A percentile compares a stretch with the other conserved stretches of the same genome.
These are phyloP conservation scores for Aplysia californica DNA, from an alignment of 1,140 invertebrate genomes.

Conservation along the genomic window DNA sequence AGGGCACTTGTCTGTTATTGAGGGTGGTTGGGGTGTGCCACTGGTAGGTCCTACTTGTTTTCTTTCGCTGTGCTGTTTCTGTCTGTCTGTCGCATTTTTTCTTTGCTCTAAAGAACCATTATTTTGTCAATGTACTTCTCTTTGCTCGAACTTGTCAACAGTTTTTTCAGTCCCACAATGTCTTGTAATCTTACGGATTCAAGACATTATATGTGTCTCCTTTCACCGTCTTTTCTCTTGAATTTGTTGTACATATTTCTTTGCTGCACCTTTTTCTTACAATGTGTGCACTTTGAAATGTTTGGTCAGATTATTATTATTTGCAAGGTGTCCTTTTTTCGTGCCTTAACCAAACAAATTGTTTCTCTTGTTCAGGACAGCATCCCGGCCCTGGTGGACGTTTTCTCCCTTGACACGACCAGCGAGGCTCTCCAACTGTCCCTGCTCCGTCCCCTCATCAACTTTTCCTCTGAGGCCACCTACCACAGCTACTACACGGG, in stretches of 20 bases:
- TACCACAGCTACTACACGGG: conserved; percentile 60
- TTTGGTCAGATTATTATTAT: neutral
- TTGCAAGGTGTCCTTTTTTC: no score
- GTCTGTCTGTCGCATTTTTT: no score
- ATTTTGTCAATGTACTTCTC: no score
- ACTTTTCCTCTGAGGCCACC: conserved; percentile 51
- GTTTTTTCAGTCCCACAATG: no score
- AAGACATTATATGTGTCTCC: neutral
- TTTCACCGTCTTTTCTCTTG: neutral
- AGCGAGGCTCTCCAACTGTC: conserved; percentile 52
- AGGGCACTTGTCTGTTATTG: no score
- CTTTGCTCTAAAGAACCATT: no score
- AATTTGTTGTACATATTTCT: neutral
- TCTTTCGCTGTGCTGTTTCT: no score
- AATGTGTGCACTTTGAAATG: neutral
- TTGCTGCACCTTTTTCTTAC: neutral
- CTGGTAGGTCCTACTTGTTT: no score
- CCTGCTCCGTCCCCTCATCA: conserved; percentile 61
- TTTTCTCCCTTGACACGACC: conserved; percentile 45
- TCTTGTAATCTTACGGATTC: no score
- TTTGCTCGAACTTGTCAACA: no score
- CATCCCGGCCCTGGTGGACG: conserved; percentile 54
- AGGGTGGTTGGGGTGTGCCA: no score
- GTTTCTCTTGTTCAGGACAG: conserved; percentile 54
- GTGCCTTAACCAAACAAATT: no score